Percentiles rank a stretch among this genome's conserved stretches.
These are phyloP conservation scores for Aphidius ervi DNA, from an alignment of 1,140 invertebrate species.

Conservation along the genomic window DNA sequence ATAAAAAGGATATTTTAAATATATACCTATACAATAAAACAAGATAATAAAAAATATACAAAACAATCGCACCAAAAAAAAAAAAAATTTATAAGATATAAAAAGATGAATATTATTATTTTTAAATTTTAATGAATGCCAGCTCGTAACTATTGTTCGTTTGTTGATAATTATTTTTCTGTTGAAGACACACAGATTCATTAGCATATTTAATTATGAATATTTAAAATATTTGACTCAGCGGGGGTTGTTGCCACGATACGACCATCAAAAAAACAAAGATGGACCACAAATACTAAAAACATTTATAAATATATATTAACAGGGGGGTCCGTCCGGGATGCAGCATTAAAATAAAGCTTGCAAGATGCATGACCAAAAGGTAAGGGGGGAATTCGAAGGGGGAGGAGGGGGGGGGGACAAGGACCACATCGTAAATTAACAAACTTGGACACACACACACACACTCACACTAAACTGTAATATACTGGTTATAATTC, in stretches of 20 bases:
- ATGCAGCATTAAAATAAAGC: constrained; percentile 47
- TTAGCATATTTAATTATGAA: constrained; percentile 55
- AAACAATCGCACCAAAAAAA: constrained; percentile 11
- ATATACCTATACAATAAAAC: not conserved
- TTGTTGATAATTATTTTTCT: constrained; percentile 49
- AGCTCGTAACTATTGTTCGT: constrained; percentile 40
- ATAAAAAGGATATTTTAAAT: not conserved
- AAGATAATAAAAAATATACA: too few relatives aligned
- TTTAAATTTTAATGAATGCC: constrained; percentile 6
- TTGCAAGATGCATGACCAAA: constrained; percentile 37
- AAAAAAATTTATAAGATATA: constrained; percentile 17
- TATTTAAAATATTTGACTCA: constrained; percentile 51
- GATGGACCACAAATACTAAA: constrained; percentile 1
- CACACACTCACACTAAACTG: constrained; percentile 4
- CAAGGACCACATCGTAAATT: constrained; percentile 43
- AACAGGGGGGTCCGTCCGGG: constrained; percentile 9
- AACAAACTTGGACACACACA: constrained; percentile 33
- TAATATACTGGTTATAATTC: constrained; percentile 37
- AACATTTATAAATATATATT: constrained; percentile 10
- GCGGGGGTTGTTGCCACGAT: constrained; percentile 31
- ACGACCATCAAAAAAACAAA: constrained; percentile 12
- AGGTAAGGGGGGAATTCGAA: too few relatives aligned
- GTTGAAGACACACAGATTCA: constrained; percentile 44
- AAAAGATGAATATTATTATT: constrained; percentile 19
- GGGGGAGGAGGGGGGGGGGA: too few relatives aligned